Conservation (phyloP, 2,797 vertebrate genomes). For the Hyperoplus lanceolatus region DNA sequence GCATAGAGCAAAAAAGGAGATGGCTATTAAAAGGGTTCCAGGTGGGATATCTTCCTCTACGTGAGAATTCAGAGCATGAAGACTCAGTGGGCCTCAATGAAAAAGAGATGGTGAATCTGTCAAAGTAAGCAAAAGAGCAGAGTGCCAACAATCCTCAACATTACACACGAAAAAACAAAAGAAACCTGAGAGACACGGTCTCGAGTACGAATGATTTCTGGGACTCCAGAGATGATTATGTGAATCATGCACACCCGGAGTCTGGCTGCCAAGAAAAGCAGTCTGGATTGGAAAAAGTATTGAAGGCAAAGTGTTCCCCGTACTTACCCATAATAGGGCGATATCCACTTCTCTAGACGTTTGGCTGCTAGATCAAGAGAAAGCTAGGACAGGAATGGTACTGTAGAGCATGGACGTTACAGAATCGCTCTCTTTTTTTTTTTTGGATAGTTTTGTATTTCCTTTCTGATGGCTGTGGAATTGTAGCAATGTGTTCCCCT, state of each 20-base stretch:
- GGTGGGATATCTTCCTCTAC: constrained; percentile 52
- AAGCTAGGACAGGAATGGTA: not conserved
- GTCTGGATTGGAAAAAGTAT: constrained; percentile 46
- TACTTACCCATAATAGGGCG: constrained; percentile 56
- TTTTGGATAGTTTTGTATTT: constrained; percentile 36
- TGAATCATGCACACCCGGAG: constrained; percentile 52
- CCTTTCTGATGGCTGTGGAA: constrained; percentile 28
- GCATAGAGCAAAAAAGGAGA: constrained; percentile 23
- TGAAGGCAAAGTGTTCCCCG: constrained; percentile 47
- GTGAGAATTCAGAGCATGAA: constrained; percentile 46
- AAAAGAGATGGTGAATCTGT: constrained; percentile 56
- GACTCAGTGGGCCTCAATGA: constrained; percentile 23
- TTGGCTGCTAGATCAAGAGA: constrained; percentile 19
- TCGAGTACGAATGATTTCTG: constrained; percentile 65
- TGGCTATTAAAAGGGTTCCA: constrained; percentile 37
- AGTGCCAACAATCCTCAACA: constrained; percentile 32
- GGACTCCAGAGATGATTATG: constrained; percentile 71
- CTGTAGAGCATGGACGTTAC: not conserved
- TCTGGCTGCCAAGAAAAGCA: constrained; percentile 71
- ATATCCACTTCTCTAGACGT: constrained; percentile 49
- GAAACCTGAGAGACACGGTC: constrained; percentile 58
- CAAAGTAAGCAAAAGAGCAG: constrained; percentile 49
- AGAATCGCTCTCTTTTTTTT: constrained; percentile 8
- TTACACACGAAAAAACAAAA: constrained; percentile 45
- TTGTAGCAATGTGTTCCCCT: constrained; percentile 31